A percentile compares a stretch with the other conserved stretches of the same genome.
Conservation (phyloP, 2,113 vertebrate species). For the Mastomys natalensis region DNA sequence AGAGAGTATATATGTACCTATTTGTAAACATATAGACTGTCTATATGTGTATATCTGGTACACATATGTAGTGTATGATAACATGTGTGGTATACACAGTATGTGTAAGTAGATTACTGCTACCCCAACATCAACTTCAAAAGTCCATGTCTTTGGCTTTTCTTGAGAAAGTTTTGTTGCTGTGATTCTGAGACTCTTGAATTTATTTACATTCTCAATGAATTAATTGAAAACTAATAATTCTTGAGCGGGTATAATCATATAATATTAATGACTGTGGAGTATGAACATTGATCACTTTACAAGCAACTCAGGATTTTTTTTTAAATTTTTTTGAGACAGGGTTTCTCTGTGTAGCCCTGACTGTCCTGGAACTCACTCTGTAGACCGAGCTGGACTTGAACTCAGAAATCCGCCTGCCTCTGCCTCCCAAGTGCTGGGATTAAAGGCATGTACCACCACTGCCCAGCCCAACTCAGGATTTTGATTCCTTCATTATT, state of each 20-base stretch:
- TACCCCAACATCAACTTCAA: not conserved
- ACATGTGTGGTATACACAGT: not conserved
- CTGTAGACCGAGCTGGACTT: too few species aligned
- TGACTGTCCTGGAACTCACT: too few species aligned
- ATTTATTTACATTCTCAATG: not conserved
- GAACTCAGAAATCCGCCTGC: too few species aligned
- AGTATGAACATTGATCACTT: not conserved
- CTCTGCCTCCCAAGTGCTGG: too few species aligned
- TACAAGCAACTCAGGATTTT: not conserved
- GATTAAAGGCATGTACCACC: too few species aligned
- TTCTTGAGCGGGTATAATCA: not conserved
- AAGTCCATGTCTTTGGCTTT: not conserved
- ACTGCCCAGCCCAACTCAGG: too few species aligned
- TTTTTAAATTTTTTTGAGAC: too few species aligned
- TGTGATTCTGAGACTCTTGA: not conserved
- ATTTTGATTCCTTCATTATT: not conserved
- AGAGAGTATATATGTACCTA: not conserved
- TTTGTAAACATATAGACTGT: too few species aligned
- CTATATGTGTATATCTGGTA: not conserved
- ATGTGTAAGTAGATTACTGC: not conserved
- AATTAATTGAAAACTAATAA: not conserved
- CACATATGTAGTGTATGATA: not conserved
- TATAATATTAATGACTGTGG: not conserved
- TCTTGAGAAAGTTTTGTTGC: too few species aligned
- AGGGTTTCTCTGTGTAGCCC: too few species aligned